Evolutionary conservation across 2,888 invertebrate species (phyloP), one percentile per base, ranked within the genome.

Genomic region (Chrysolina americana): DNA sequence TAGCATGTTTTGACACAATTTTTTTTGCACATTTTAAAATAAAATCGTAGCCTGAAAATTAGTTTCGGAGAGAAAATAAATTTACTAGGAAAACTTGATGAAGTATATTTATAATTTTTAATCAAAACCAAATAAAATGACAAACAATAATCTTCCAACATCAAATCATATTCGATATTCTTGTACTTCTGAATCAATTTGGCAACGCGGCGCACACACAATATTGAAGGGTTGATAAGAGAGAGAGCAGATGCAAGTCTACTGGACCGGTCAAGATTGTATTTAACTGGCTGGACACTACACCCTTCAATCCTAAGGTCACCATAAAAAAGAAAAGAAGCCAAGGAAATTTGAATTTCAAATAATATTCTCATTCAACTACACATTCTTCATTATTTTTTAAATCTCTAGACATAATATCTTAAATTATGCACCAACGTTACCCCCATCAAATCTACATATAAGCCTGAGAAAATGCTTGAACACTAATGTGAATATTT

Each of bases 181-280:
- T 13, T n/a, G 47, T 19, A 23, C 10, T 62, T 36, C 50, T 19
- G 0, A 41, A 23, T 17, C 11, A 41, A 53, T 19, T 17, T 59
- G 66, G 44, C 66, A 66, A 66, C 62, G n/a, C 48, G 11, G 63
- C 59, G 44, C 48, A 1, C 62, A 28, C 36, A 21, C 21, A 62
- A 8, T 62, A 73, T 64, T 66, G 74, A 78, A 78, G 78, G 78
- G 79, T 79, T 79, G 78, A 74, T 62, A 50, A 70, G 65, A 53
- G 50, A 68, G 53, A 71, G 63, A 63, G 70, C 62, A 59, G 70
- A 59, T 70, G 76, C 74, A 47, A 65, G 53, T 62, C 73, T 41
- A 48, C 75, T 76, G 73, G 78, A 79, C 79, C 79, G 79, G 79
- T 79, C 78, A 79, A 78, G 75, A 77, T 76, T 68, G 65, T 62